phyloP scores from a whole-genome alignment of 2,113 vertebrate species.

The Sinocyclocheilus anophthalmus region DNA sequence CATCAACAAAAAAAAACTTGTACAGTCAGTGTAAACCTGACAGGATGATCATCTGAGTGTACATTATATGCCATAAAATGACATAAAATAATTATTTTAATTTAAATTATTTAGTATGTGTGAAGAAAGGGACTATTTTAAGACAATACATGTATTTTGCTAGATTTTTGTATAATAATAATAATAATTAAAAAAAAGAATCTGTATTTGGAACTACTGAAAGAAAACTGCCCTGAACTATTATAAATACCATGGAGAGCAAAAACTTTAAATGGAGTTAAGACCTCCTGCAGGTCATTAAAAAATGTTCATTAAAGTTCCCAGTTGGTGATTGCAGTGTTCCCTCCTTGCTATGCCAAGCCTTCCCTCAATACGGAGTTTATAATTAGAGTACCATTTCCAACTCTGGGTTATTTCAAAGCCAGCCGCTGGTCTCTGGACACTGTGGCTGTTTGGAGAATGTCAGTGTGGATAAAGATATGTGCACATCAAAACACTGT shows the following conservation, averaged over 20 bases:
- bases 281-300: slow-evolving; percentile 16
- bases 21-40: too few species aligned
- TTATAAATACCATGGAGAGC: background rate
- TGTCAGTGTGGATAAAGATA: slow-evolving; percentile 48
- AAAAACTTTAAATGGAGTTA: slow-evolving; percentile 23
- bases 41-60: too few species aligned
- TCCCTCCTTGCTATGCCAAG: background rate
- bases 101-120: too few species aligned
- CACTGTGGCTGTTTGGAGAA: slow-evolving; percentile 29
- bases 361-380: background rate
- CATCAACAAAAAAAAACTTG: too few species aligned
- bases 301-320: slow-evolving; percentile 3
- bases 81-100: too few species aligned
- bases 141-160: too few species aligned
- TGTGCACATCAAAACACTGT: slow-evolving; percentile 44
- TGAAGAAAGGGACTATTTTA: too few species aligned
- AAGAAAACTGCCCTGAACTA: background rate
- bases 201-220: background rate
- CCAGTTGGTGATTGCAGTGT: background rate
- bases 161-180: too few species aligned
- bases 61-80: too few species aligned
- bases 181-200: too few species aligned
- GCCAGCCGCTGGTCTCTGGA: slow-evolving; percentile 33
- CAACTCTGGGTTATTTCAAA: slow-evolving; percentile 33
- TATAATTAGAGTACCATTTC: slow-evolving; percentile 40